A percentile compares a stretch with the other conserved stretches of the same genome.
These are phyloP conservation scores for Pitta sordida DNA, from an alignment of 2,113 vertebrate genomes.

Conservation along the genomic window DNA sequence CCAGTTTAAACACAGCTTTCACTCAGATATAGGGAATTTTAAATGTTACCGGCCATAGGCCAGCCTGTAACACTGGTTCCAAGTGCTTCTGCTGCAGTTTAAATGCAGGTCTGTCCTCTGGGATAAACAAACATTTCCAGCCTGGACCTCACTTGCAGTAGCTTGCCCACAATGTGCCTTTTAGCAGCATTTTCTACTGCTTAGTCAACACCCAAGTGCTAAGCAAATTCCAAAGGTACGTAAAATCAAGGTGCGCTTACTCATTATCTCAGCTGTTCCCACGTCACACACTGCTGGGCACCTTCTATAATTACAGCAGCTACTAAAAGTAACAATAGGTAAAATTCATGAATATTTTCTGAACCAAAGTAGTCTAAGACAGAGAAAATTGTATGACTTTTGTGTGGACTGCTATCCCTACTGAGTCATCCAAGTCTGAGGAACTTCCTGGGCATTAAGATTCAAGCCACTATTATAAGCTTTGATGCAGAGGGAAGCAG, in stretches of 20 bases:
- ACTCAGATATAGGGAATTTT: not conserved
- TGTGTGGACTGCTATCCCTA: fast-evolving
- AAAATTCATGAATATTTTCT: not conserved
- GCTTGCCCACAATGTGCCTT: not conserved
- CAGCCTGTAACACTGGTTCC: not conserved
- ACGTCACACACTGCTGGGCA: not conserved
- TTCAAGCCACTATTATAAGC: not conserved
- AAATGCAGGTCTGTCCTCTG: fast-evolving
- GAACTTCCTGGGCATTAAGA: not conserved
- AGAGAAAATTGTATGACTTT: not conserved
- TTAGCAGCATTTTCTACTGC: not conserved
- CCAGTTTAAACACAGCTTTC: not conserved
- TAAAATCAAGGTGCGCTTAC: not conserved
- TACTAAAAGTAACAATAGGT: not conserved
- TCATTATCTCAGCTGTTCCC: not conserved
- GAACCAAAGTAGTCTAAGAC: not conserved
- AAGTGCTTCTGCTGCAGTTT: not conserved
- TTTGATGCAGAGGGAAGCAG: fast-evolving
- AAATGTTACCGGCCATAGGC: not conserved
- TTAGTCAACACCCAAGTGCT: fast-evolving
- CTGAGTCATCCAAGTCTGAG: not conserved
- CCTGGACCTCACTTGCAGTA: not conserved
- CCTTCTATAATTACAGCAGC: not conserved
- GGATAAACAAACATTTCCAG: not conserved
- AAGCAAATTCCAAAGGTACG: not conserved